These are phyloP conservation scores for Charina bottae DNA, from an alignment of 2,113 vertebrate genomes.

Conservation along the genomic window DNA sequence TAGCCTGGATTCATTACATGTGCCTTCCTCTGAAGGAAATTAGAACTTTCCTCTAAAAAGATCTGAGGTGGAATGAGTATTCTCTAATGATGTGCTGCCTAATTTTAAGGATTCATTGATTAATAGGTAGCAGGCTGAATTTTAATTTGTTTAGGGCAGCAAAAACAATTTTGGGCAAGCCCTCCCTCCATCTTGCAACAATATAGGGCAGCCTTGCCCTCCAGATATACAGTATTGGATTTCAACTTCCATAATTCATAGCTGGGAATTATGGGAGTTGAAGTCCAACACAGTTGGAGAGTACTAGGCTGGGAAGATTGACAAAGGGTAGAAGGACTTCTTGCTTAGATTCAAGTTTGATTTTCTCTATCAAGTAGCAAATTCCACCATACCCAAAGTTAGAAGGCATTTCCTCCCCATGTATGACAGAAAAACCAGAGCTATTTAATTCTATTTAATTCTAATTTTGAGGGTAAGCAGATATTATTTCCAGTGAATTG, in stretches of 20 bases:
- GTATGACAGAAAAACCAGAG: conserved; percentile 2
- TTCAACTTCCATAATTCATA: neutral
- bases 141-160: neutral
- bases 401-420: neutral
- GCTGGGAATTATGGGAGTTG: neutral
- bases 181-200: neutral
- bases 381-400: neutral
- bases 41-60: neutral
- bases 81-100: neutral
- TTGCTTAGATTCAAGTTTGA: neutral
- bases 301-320: neutral
- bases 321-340: neutral
- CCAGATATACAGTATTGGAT: neutral
- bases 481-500: conserved; percentile 21
- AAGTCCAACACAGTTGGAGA: neutral
- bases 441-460: conserved; percentile 14
- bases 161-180: neutral
- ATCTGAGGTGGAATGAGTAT: neutral
- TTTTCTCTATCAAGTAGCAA: conserved; percentile 9
- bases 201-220: neutral
- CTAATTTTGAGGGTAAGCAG: conserved; percentile 7
- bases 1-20: neutral
- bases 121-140: neutral
- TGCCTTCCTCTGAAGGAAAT: neutral
- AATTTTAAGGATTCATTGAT: neutral